Percentiles rank a stretch among this genome's conserved stretches.
phyloP scores from a whole-genome alignment of 2,888 invertebrate genomes.

The Microplitis deprimator region DNA sequence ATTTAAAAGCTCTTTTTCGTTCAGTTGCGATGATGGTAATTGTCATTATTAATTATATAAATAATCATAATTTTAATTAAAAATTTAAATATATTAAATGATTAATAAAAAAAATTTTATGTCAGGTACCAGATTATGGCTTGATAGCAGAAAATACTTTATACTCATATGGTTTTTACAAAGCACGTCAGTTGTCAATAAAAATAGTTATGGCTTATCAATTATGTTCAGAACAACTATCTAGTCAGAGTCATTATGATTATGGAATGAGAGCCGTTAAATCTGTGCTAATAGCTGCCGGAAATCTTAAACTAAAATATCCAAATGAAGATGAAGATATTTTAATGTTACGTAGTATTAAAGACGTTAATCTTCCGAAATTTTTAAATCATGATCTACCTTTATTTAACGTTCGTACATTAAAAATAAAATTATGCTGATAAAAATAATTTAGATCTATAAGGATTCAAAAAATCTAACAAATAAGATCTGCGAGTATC shows the following conservation, averaged over 20 bases:
- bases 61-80: background rate
- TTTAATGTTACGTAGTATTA: constrained; percentile 77
- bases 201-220: constrained; percentile 79
- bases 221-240: constrained; percentile 78
- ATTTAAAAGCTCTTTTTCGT: constrained; percentile 76
- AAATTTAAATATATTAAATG: background rate
- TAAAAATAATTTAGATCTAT: no score
- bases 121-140: constrained; percentile 76
- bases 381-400: constrained; percentile 76
- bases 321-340: constrained; percentile 76
- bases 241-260: constrained; percentile 78
- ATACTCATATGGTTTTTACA: constrained; percentile 77
- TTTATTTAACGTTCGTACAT: constrained; percentile 72
- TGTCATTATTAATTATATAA: constrained; percentile 44
- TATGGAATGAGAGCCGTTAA: constrained; percentile 81
- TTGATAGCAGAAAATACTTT: constrained; percentile 77
- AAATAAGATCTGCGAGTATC: no score
- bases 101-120: background rate
- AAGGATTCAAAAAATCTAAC: no score
- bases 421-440: background rate
- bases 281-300: constrained; percentile 77
- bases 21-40: constrained; percentile 78
- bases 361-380: constrained; percentile 79
- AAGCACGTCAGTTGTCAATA: constrained; percentile 75
- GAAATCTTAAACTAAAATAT: constrained; percentile 77